A percentile compares a stretch with the other conserved stretches of the same genome.
Evolutionary conservation across 30 jellyfish, hydroid and myxozoan species (phyloP).

Genomic region (Aurelia aurita complex sp. Pacific): DNA sequence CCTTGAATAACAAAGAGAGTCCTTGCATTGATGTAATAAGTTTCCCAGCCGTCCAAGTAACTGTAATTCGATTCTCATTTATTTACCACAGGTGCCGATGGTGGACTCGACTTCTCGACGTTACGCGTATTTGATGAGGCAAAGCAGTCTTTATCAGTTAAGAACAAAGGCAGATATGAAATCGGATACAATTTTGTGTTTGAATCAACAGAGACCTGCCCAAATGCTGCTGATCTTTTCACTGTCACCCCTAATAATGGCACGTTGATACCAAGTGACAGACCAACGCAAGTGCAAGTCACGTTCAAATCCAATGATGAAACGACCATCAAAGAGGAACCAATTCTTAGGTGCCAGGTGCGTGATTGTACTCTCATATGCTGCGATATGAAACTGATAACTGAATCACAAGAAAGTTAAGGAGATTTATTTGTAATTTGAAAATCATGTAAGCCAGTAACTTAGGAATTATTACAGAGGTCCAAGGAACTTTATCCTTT

Average conservation of each 20-base stretch:
- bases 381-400: too few relatives aligned
- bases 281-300: constrained; percentile 96
- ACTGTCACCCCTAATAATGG: constrained; percentile 85
- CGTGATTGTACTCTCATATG: too few relatives aligned
- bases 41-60: background rate
- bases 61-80: background rate
- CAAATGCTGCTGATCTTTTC: constrained; percentile 55
- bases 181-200: constrained; percentile 70
- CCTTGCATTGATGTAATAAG: too few relatives aligned
- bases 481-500: too few relatives aligned
- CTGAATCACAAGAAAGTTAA: too few relatives aligned
- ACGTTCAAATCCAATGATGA: constrained; percentile 73
- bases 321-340: constrained; percentile 76
- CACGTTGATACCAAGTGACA: constrained; percentile 88
- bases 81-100: constrained; percentile 88
- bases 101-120: constrained; percentile 93
- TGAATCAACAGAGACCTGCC: constrained; percentile 65
- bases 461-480: too few relatives aligned
- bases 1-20: too few relatives aligned
- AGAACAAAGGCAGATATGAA: constrained; percentile 97
- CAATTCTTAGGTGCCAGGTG: constrained; percentile 93
- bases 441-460: too few relatives aligned
- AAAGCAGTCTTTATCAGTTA: constrained; percentile 80
- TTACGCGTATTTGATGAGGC: constrained; percentile 94
- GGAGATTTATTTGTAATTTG: too few relatives aligned